Evolutionary conservation across 2,797 vertebrate genomes (phyloP).

Genomic region (Vespertilio murinus): DNA sequence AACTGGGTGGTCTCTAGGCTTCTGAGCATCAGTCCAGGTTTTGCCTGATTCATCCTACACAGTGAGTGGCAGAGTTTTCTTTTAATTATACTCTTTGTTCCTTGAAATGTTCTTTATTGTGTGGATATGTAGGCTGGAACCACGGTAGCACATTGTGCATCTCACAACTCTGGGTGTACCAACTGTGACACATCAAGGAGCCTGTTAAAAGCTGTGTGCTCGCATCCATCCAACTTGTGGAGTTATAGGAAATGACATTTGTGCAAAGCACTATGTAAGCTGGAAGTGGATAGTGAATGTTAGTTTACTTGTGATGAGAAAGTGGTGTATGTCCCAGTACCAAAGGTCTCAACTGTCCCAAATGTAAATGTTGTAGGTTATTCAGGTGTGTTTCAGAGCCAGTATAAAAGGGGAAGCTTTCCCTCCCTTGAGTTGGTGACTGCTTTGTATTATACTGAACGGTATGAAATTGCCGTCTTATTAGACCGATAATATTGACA

Average conservation of each 20-base stretch:
- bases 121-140: background rate
- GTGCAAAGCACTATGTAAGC: background rate
- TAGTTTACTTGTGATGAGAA: constrained; percentile 30
- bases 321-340: background rate
- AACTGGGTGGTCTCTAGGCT: background rate
- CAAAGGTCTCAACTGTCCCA: background rate
- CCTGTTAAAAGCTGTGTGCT: background rate
- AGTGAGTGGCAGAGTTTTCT: background rate
- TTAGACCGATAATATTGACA: background rate
- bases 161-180: background rate
- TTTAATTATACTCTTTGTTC: background rate
- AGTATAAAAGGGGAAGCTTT: background rate
- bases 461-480: background rate
- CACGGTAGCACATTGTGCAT: background rate
- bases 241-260: background rate
- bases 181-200: background rate
- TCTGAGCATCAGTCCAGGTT: background rate
- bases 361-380: background rate
- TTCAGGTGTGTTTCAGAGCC: background rate
- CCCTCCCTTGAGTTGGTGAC: background rate
- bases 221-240: background rate
- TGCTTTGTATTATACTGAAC: background rate
- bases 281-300: background rate
- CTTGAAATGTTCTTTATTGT: constrained; percentile 2
- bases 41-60: background rate